Conservation (phyloP, 1,140 invertebrate genomes). For the Papilio machaon region DNA sequence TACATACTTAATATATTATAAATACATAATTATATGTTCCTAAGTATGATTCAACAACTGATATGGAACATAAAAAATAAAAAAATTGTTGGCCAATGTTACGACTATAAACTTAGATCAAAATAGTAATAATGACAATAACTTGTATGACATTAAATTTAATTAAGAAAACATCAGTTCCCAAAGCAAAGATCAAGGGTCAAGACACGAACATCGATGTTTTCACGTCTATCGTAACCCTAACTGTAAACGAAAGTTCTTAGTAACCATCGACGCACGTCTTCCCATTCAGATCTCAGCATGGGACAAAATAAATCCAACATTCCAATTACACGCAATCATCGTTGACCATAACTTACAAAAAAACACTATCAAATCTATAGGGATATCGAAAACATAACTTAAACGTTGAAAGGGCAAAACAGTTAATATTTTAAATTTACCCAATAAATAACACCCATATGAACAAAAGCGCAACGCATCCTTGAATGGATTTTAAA, state of each 20-base stretch:
- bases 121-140: slow-evolving; percentile 2
- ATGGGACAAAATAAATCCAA: slow-evolving; percentile 55
- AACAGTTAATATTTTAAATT: neutral
- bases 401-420: neutral
- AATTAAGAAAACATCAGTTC: slow-evolving; percentile 20
- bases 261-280: slow-evolving; percentile 55
- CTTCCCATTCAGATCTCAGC: slow-evolving; percentile 57
- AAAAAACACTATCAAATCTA: slow-evolving; percentile 34
- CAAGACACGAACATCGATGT: slow-evolving; percentile 44
- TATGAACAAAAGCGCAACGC: too few relatives aligned
- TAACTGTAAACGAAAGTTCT: slow-evolving; percentile 55
- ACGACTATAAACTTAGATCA: neutral
- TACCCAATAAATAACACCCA: too few relatives aligned
- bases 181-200: slow-evolving; percentile 42
- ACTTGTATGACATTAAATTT: neutral
- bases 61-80: neutral
- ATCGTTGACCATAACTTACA: slow-evolving; percentile 33
- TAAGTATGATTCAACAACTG: neutral
- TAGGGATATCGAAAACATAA: slow-evolving; percentile 8
- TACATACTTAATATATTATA: too few relatives aligned
- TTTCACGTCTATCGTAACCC: slow-evolving; percentile 45
- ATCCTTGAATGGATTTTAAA: too few relatives aligned
- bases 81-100: neutral
- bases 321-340: slow-evolving; percentile 46
- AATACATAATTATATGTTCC: neutral